Percentiles rank a stretch among this genome's conserved stretches.
Conservation (phyloP, 2,797 vertebrate genomes). For the Lindbergichthys nudifrons region DNA sequence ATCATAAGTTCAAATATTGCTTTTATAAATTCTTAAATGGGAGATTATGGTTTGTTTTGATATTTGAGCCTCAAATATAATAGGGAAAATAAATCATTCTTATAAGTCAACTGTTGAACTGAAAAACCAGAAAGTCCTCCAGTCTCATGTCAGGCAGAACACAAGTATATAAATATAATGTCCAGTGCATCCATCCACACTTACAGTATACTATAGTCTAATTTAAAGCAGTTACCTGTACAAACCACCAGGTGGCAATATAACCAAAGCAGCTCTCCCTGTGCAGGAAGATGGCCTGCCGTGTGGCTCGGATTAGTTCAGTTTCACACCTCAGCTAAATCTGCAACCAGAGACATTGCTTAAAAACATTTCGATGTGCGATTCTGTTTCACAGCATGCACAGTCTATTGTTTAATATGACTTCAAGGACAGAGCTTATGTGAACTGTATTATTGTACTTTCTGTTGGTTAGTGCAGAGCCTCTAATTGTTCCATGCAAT, state of each 20-base stretch:
- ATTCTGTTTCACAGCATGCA: not conserved
- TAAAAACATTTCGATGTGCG: not conserved
- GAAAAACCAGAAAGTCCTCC: too few species aligned
- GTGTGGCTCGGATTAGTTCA: slow-evolving; percentile 4
- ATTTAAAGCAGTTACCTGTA: not conserved
- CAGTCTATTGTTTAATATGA: rapidly evolving
- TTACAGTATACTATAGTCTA: rapidly evolving
- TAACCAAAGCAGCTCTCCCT: slow-evolving; percentile 43
- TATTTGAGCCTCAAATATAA: too few species aligned
- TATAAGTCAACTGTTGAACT: too few species aligned
- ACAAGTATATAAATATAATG: not conserved
- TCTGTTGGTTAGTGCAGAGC: not conserved
- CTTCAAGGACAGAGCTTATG: rapidly evolving
- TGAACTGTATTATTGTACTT: not conserved
- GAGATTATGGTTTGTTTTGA: too few species aligned
- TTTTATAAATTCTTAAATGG: too few species aligned
- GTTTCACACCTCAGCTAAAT: not conserved
- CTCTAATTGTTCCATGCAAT: not conserved
- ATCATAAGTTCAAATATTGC: too few species aligned
- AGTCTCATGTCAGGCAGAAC: too few species aligned
- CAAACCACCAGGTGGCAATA: slow-evolving; percentile 66
- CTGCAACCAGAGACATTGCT: not conserved
- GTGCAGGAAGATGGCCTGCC: slow-evolving; percentile 44
- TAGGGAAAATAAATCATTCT: too few species aligned
- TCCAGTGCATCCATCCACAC: not conserved